phyloP scores from a whole-genome alignment of 2,113 vertebrate species.

The Dipodomys merriami region DNA sequence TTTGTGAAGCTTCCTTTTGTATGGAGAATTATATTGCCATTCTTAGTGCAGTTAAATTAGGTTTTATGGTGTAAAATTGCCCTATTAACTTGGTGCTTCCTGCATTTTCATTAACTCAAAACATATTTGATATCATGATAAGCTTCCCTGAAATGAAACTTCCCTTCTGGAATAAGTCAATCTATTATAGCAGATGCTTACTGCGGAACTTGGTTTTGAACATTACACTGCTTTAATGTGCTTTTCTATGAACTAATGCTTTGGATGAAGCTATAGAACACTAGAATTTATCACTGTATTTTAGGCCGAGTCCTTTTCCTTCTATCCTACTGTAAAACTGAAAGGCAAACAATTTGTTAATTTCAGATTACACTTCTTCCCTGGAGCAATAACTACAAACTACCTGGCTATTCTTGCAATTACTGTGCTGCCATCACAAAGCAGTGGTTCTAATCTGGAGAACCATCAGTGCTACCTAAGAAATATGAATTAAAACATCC shows the following conservation, averaged over 20 bases:
- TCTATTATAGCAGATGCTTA: conserved; percentile 70
- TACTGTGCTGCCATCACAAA: background rate
- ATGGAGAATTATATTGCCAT: conserved; percentile 64
- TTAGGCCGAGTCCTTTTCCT: conserved; percentile 62
- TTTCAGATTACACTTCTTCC: conserved; percentile 40
- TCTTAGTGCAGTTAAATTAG: conserved; percentile 75
- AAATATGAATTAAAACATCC: conserved; percentile 17
- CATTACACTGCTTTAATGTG: conserved; percentile 69
- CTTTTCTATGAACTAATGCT: conserved; percentile 66
- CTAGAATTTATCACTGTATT: conserved; percentile 68
- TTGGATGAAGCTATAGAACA: conserved; percentile 60
- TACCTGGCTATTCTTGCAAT: background rate
- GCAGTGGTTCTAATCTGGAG: conserved; percentile 17
- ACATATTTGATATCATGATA: conserved; percentile 78
- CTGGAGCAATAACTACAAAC: background rate
- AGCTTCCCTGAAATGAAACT: conserved; percentile 70
- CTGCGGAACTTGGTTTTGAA: conserved; percentile 62
- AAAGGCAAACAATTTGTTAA: conserved; percentile 55
- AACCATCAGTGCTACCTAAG: background rate
- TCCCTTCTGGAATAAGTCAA: conserved; percentile 74
- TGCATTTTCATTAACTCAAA: conserved; percentile 80
- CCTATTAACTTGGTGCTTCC: conserved; percentile 79
- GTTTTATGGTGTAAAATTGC: conserved; percentile 80
- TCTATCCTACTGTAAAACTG: conserved; percentile 54
- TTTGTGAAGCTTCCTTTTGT: conserved; percentile 72